phyloP scores from a whole-genome alignment of 2,113 vertebrate species.

The Rhagologus leucostigma region DNA sequence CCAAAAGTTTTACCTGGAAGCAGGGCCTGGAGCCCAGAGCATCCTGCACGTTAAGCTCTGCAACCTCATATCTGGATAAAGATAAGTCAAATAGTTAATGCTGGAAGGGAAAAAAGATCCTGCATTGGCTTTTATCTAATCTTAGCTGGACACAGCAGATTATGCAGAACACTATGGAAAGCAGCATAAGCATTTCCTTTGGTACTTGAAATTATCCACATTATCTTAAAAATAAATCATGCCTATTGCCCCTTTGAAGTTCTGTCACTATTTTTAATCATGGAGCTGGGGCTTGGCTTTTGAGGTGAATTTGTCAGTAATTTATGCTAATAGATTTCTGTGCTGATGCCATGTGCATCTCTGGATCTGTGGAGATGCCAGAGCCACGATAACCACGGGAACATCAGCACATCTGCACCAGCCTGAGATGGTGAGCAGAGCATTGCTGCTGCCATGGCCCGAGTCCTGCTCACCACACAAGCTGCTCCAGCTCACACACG shows the following conservation, averaged over 20 bases:
- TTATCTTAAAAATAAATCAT: conserved; percentile 37
- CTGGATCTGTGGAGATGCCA: neutral
- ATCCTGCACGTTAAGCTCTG: rapidly evolving
- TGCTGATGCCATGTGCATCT: neutral
- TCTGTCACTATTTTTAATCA: conserved; percentile 12
- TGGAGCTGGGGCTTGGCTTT: neutral
- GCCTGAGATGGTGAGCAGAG: rapidly evolving
- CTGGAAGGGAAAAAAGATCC: neutral
- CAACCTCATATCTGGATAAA: neutral
- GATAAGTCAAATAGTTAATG: neutral
- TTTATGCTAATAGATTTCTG: conserved; percentile 38
- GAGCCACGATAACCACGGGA: neutral
- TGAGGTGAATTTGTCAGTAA: conserved; percentile 14
- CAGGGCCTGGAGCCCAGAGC: neutral
- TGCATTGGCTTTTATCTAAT: conserved; percentile 18
- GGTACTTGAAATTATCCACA: conserved; percentile 2
- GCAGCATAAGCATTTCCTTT: conserved; percentile 32
- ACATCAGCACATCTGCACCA: neutral
- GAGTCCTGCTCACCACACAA: neutral
- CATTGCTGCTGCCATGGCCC: rapidly evolving
- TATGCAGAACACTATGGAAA: neutral
- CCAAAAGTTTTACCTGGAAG: neutral
- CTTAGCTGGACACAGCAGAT: conserved; percentile 35
- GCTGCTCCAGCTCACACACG: rapidly evolving
- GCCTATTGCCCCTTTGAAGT: conserved; percentile 58